A percentile compares a stretch with the other conserved stretches of the same genome.
These are phyloP conservation scores for Catostomus latipinnis DNA, from an alignment of 2,797 vertebrate species.

Conservation along the genomic window DNA sequence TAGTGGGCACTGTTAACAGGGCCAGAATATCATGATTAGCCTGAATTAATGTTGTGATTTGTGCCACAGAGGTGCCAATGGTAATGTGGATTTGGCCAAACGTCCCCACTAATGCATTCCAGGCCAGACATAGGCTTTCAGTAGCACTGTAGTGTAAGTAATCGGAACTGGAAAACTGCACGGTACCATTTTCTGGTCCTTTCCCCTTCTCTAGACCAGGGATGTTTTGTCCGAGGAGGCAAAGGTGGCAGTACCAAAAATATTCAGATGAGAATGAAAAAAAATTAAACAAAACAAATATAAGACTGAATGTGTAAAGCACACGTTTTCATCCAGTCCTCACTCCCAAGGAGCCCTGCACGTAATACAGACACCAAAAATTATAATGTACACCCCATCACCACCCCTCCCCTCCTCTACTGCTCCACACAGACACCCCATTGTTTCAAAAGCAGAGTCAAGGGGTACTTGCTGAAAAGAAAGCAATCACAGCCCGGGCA, in stretches of 20 bases:
- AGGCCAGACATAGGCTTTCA: slow-evolving; percentile 59
- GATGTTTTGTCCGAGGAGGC: not conserved
- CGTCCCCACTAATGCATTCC: slow-evolving; percentile 66
- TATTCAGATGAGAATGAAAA: too few relatives aligned
- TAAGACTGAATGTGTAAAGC: too few relatives aligned
- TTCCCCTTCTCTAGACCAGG: slow-evolving; percentile 46
- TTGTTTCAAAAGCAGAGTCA: slow-evolving; percentile 75
- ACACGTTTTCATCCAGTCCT: too few relatives aligned
- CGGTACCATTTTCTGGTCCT: slow-evolving; percentile 58
- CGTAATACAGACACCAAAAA: too few relatives aligned
- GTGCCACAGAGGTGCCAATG: not conserved
- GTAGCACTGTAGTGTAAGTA: slow-evolving; percentile 65
- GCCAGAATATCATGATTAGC: not conserved
- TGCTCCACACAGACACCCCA: slow-evolving; percentile 74
- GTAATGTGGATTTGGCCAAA: slow-evolving; percentile 45
- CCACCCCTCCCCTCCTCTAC: slow-evolving; percentile 64
- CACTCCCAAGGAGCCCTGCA: too few relatives aligned
- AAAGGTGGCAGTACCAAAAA: not conserved
- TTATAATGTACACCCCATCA: slow-evolving; percentile 51
- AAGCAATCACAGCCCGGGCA: slow-evolving; percentile 71
- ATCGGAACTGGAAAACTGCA: slow-evolving; percentile 61
- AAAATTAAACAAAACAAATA: too few relatives aligned
- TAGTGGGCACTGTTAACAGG: not conserved
- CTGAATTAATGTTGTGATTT: not conserved
- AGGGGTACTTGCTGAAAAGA: slow-evolving; percentile 61